A percentile compares a stretch with the other conserved stretches of the same genome.
Evolutionary conservation across 1,140 invertebrate genomes (phyloP).

Genomic region (Eriocheir sinensis): DNA sequence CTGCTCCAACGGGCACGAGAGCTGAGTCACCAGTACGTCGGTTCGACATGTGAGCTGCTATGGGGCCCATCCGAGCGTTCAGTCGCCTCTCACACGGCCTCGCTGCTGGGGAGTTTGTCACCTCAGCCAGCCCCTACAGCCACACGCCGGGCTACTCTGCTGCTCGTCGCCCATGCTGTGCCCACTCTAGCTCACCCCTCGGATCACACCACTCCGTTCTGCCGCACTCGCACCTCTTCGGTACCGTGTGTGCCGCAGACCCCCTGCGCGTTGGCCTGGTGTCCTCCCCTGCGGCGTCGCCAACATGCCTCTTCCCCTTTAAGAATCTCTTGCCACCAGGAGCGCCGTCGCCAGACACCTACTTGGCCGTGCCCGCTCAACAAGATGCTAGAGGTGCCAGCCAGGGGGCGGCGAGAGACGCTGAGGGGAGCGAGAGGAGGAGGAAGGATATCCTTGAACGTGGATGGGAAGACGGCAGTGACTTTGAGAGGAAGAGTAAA

Average conservation of each 20-base stretch:
- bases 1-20: background rate
- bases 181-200: conserved; percentile 54
- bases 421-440: background rate
- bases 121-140: conserved; percentile 63
- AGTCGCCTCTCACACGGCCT: conserved; percentile 49
- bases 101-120: conserved; percentile 66
- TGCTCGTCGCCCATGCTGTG: conserved; percentile 53
- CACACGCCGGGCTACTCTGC: conserved; percentile 55
- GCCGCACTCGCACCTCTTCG: conserved; percentile 27
- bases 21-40: background rate
- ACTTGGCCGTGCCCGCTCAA: background rate
- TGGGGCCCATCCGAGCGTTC: conserved; percentile 74
- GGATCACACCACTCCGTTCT: background rate
- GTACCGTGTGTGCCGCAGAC: conserved; percentile 32
- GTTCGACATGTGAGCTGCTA: conserved; percentile 38
- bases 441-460: background rate
- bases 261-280: conserved; percentile 61
- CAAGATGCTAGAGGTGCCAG: background rate
- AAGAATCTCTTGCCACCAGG: conserved; percentile 65
- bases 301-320: conserved; percentile 48
- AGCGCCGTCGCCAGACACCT: conserved; percentile 49
- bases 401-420: background rate
- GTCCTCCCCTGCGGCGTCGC: background rate
- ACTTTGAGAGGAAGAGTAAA: conserved; percentile 38
- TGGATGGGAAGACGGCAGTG: conserved; percentile 30